Evolutionary conservation across 2,888 invertebrate genomes (phyloP), one percentile per base, ranked within the genome.

Genomic region (Aproaerema taeniolella): DNA sequence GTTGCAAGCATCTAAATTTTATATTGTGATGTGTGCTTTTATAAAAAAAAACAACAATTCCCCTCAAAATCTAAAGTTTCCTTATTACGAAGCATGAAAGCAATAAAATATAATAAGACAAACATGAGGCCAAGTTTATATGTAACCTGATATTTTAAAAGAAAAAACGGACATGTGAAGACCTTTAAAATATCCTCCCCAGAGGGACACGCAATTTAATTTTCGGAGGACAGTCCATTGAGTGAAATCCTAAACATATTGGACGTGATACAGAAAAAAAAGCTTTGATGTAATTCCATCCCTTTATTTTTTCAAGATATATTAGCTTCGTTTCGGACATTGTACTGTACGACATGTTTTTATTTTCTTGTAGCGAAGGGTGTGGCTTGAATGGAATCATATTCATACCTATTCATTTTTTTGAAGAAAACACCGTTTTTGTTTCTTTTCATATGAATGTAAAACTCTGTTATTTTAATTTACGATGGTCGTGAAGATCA

Each of bases 231-330:
- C 79, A 67, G 64, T 61, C 67, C 62, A 74, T 77, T 74, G 77
- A 75, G 72, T 69, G 79, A 77, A 85, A 83, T 82, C 77, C 70
- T 64, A 76, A 82, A 77, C 81, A 82, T 80, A 81, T 77, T 74
- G 82, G 71, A 72, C 69, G 65, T 50, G 58, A 61, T 61, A 63
- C 53, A 52, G 60, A 67, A 72, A 64, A 62, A 69, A 66, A 67
- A 39, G 77, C 79, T 79, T 80, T 79, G 81, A 81, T 72, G 77
- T 81, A 71, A 81, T 73, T 59, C 64, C 57, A 72, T 66, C 68
- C 68, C 67, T 60, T 55, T 56, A 58, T 56, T 41, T 41, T 45
- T 34, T 17, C n/a, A 5, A 3, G 26, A 56, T 58, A 55, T 67
- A 80, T 76, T 78, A 65, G 70, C 69, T 70, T 71, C 63, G 55